Evolutionary conservation across 2,888 invertebrate genomes (phyloP), one percentile per base, ranked within the genome.

Genomic region (Epirrita christyi): DNA sequence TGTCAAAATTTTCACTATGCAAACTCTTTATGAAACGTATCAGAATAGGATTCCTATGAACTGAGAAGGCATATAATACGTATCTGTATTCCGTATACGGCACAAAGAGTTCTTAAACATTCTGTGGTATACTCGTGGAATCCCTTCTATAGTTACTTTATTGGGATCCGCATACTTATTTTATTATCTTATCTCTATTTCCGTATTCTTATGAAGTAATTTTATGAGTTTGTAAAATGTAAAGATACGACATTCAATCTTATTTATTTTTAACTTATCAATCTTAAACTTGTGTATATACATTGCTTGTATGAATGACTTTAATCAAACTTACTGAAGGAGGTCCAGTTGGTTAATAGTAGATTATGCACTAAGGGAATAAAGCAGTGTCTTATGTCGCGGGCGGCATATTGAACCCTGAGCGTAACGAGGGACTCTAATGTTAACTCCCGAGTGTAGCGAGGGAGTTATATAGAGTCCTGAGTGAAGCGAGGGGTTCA

Each of bases 41-140:
- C 32, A 32, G 32, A 32, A 7, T 32, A 32, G 6, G 32, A 7
- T 7, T 9, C 1, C 9, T 7, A 9, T 32, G 1, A 32, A 21
- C 7, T 32, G 8, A 8, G n/a, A 11, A 36, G 36, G 11, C n/a
- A 54, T 40, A 71, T 63, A 53, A 57, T 59, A 3, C 4, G 21
- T 21, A 21, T 21, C 72, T 75, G 72, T 70, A 76, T 72, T 57
- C 75, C 72, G 55, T 75, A 75, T 66, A 78, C 49, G 72, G 75
- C 44, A 63, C 63, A 67, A 67, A 70, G 67, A 74, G 73, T 74
- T 73, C 70, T 63, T n/a, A 72, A 61, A 57, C 57, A 67, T 71
- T 76, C 73, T 68, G 68, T 70, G 63, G 65, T 37, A 61, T 55
- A 56, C 66, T 70, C 66, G 64, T 67, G 62, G 67, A 68, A 62